Evolutionary conservation across 2,797 vertebrate species (phyloP).

Genomic region (Rousettus madagascariensis): DNA sequence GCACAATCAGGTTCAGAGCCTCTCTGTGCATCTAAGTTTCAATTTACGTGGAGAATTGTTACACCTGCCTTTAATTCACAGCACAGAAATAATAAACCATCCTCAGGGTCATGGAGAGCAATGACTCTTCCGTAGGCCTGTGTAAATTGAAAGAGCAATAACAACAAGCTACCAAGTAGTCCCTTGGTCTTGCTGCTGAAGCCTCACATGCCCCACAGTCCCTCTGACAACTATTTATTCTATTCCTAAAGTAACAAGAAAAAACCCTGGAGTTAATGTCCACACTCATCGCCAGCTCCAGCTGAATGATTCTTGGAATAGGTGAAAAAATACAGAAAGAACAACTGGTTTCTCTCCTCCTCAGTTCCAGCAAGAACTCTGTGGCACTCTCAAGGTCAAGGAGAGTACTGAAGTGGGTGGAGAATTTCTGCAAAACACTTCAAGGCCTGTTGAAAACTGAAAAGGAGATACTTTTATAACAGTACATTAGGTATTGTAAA

Average conservation of each 20-base stretch:
- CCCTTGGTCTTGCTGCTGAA: not conserved
- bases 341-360: not conserved
- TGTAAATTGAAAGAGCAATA: not conserved
- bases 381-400: constrained; percentile 59
- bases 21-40: not conserved
- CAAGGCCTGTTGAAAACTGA: constrained; percentile 50
- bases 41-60: not conserved
- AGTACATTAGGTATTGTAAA: constrained; percentile 32
- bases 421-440: constrained; percentile 75
- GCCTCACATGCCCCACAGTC: not conserved
- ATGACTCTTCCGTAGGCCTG: not conserved
- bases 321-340: constrained; percentile 33
- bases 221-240: not conserved
- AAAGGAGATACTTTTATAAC: constrained; percentile 60
- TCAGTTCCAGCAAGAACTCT: not conserved
- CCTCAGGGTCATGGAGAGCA: not conserved
- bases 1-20: not conserved
- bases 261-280: not conserved
- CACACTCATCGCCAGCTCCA: not conserved
- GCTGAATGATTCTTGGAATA: not conserved
- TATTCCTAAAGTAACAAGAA: constrained; percentile 3
- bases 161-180: not conserved
- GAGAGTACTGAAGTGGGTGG: constrained; percentile 57
- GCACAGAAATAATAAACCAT: not conserved
- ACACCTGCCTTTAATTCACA: not conserved